Conservation (phyloP, 2,113 vertebrate species). For the Scortum barcoo region DNA sequence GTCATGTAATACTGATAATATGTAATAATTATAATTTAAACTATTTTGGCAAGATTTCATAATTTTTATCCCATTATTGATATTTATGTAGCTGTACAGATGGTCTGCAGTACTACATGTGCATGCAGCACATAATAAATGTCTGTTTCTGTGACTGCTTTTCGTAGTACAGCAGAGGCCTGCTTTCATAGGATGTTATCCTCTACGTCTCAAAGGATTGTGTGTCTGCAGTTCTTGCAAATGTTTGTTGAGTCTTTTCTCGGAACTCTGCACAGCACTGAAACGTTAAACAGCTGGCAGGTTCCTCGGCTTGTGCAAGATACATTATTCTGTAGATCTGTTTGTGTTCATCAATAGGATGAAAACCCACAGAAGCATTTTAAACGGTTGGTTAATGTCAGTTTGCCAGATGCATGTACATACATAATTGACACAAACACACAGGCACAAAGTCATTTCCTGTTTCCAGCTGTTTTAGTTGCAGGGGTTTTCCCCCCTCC, state of each 20-base stretch:
- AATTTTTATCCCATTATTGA: not conserved
- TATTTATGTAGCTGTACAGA: not conserved
- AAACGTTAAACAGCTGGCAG: conserved; percentile 35
- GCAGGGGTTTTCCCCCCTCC: conserved; percentile 45
- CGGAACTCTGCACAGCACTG: conserved; percentile 29
- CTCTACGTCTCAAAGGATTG: conserved; percentile 5
- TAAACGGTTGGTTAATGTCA: conserved; percentile 14
- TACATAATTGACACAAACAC: conserved; percentile 30
- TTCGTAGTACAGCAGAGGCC: conserved; percentile 29
- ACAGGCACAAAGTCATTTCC: conserved; percentile 58
- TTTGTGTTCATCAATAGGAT: conserved; percentile 36
- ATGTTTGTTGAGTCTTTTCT: conserved; percentile 44
- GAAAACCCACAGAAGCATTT: conserved; percentile 35
- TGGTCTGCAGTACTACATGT: not conserved
- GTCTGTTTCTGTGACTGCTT: not conserved
- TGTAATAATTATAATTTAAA: no score
- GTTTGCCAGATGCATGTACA: conserved; percentile 25
- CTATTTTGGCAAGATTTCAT: not conserved
- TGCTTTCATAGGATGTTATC: not conserved
- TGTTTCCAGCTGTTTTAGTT: conserved; percentile 69
- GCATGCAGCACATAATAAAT: not conserved
- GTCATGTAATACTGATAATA: not conserved
- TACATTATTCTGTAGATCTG: conserved; percentile 19
- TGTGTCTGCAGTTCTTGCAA: conserved; percentile 41
- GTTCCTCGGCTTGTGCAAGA: conserved; percentile 31